phyloP scores from a whole-genome alignment of 2,113 vertebrate species.

The Hypocryptadius cinnamomeus region DNA sequence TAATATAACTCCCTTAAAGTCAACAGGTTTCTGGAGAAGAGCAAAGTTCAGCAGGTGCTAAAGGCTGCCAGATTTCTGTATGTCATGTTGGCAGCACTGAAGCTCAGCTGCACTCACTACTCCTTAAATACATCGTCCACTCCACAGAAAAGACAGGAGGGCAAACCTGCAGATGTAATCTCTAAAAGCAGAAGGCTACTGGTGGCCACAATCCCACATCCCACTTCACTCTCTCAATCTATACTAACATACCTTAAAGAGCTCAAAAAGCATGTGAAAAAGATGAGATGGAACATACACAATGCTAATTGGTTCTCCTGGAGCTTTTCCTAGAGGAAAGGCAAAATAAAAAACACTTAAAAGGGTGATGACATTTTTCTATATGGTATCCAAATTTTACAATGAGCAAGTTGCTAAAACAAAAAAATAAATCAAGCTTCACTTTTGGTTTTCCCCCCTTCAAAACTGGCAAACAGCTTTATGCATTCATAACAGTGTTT shows the following conservation, averaged over 20 bases:
- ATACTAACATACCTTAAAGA: slow-evolving; percentile 87
- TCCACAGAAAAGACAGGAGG: neutral
- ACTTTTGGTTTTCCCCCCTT: fast-evolving
- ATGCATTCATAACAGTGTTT: neutral
- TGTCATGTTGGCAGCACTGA: neutral
- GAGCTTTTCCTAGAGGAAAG: slow-evolving; percentile 74
- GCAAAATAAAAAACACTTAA: neutral
- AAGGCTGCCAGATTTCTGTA: neutral
- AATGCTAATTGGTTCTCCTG: slow-evolving; percentile 80
- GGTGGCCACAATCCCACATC: neutral
- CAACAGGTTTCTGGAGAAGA: neutral
- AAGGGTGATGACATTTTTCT: neutral
- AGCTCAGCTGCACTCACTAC: neutral
- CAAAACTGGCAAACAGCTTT: neutral
- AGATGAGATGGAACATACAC: slow-evolving; percentile 97
- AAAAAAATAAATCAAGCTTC: neutral
- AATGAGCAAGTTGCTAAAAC: neutral
- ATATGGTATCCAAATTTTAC: neutral
- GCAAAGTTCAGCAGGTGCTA: neutral
- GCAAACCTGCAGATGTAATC: neutral
- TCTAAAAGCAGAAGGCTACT: neutral
- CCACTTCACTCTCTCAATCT: neutral
- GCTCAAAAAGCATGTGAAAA: slow-evolving; percentile 98
- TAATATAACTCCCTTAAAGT: neutral
- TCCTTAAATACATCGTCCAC: neutral